Percentiles rank a stretch among this genome's conserved stretches.
Evolutionary conservation across 2,888 invertebrate species (phyloP).

Genomic region (Sisyra terminalis): DNA sequence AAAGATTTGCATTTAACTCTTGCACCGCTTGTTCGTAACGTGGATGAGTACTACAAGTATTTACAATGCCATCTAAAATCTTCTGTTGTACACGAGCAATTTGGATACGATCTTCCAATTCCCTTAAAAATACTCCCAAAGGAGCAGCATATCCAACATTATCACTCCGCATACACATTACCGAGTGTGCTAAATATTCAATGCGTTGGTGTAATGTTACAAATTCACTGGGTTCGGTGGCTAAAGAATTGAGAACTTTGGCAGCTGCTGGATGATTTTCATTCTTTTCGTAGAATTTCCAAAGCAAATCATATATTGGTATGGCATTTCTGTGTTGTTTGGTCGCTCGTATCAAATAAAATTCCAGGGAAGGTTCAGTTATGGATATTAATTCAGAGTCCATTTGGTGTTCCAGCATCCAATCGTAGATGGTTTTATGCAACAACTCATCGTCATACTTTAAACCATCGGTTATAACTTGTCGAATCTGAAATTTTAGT

Average conservation of each 20-base stretch:
- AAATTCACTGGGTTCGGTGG: conserved; percentile 56
- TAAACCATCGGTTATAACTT: conserved; percentile 48
- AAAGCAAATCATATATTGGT: conserved; percentile 62
- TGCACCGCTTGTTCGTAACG: conserved; percentile 38
- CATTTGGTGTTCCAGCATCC: conserved; percentile 70
- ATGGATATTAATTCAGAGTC: conserved; percentile 50
- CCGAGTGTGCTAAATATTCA: conserved; percentile 82
- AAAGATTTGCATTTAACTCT: conserved; percentile 62
- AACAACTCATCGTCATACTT: conserved; percentile 69
- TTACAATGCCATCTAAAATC: conserved; percentile 48
- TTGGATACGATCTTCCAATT: conserved; percentile 86
- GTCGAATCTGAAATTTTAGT: conserved; percentile 29
- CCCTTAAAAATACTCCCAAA: conserved; percentile 65
- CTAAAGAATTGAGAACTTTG: conserved; percentile 72
- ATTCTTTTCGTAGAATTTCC: conserved; percentile 91
- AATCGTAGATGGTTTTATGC: conserved; percentile 83
- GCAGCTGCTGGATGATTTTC: conserved; percentile 88
- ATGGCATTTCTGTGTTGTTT: conserved; percentile 39
- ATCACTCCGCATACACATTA: conserved; percentile 89
- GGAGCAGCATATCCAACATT: conserved; percentile 53
- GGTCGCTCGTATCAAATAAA: conserved; percentile 47
- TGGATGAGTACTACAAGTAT: conserved; percentile 24
- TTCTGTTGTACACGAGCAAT: conserved; percentile 70
- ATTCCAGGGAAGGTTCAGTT: conserved; percentile 55
- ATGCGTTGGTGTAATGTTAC: conserved; percentile 66